Conservation (phyloP, 2,888 invertebrate species). For the Gibbula magus region DNA sequence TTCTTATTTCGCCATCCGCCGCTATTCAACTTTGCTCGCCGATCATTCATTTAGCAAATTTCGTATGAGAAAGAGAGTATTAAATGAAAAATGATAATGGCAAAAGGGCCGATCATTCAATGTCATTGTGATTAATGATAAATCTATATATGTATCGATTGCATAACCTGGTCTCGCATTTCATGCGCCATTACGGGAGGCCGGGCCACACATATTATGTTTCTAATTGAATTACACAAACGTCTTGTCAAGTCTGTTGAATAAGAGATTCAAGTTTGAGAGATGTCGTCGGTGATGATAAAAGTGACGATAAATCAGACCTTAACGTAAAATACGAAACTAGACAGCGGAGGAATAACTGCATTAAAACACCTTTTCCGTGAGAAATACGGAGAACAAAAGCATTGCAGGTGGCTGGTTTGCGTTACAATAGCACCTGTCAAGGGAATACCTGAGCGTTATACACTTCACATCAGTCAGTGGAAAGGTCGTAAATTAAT, state of each 20-base stretch:
- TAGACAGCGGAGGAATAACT: neutral
- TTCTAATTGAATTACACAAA: slow-evolving; percentile 2
- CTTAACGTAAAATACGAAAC: neutral
- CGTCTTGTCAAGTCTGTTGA: neutral
- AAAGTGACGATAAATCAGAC: neutral
- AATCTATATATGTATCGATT: slow-evolving; percentile 5
- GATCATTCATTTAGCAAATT: neutral
- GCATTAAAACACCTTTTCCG: neutral
- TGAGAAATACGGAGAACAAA: neutral
- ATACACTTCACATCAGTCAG: neutral
- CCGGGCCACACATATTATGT: neutral
- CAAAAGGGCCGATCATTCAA: slow-evolving; percentile 13
- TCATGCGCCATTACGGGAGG: neutral
- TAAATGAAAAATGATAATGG: slow-evolving; percentile 15
- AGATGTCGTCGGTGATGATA: neutral
- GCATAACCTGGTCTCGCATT: neutral
- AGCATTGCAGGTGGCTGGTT: neutral
- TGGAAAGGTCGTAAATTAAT: neutral
- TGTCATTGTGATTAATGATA: slow-evolving; percentile 4
- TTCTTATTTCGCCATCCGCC: no score
- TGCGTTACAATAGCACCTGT: neutral
- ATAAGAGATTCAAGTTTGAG: neutral
- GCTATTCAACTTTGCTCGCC: neutral
- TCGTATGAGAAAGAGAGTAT: neutral
- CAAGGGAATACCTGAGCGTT: neutral